phyloP scores from a whole-genome alignment of 2,888 invertebrate species.

The Pristionchus fissidentatus region DNA sequence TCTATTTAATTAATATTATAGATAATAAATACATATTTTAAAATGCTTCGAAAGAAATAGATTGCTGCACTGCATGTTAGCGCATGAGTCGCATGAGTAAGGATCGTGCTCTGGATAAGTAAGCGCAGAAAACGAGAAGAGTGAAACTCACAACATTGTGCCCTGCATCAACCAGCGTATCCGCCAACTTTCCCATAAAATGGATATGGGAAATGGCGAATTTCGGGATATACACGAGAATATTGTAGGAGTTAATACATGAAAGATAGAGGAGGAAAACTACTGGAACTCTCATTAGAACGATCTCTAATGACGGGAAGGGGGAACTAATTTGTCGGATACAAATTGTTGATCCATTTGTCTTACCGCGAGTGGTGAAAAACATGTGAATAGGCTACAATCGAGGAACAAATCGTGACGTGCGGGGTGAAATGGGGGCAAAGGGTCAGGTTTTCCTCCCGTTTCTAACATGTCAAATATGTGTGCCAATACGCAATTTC shows the following conservation, averaged over 20 bases:
- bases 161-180: slow-evolving; percentile 57
- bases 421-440: too few species aligned
- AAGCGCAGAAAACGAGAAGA: not conserved
- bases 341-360: too few species aligned
- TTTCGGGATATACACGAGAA: slow-evolving; percentile 54
- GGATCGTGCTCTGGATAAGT: too few species aligned
- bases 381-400: not conserved
- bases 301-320: too few species aligned
- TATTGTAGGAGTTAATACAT: slow-evolving; percentile 48
- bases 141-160: slow-evolving; percentile 55
- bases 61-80: not conserved
- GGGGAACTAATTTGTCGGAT: too few species aligned
- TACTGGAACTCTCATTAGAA: not conserved
- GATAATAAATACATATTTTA: not conserved
- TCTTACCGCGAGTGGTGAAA: not conserved
- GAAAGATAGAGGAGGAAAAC: not conserved
- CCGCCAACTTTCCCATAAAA: slow-evolving; percentile 56
- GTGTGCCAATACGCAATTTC: too few species aligned
- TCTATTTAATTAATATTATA: not conserved
- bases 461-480: too few species aligned
- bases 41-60: not conserved
- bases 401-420: too few species aligned
- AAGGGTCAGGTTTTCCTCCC: too few species aligned
- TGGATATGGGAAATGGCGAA: slow-evolving; percentile 56
- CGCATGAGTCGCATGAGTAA: too few species aligned